Evolutionary conservation across 2,797 vertebrate species (phyloP), one percentile per base, ranked within the genome.

Genomic region (Lutjanus argentimaculatus): DNA sequence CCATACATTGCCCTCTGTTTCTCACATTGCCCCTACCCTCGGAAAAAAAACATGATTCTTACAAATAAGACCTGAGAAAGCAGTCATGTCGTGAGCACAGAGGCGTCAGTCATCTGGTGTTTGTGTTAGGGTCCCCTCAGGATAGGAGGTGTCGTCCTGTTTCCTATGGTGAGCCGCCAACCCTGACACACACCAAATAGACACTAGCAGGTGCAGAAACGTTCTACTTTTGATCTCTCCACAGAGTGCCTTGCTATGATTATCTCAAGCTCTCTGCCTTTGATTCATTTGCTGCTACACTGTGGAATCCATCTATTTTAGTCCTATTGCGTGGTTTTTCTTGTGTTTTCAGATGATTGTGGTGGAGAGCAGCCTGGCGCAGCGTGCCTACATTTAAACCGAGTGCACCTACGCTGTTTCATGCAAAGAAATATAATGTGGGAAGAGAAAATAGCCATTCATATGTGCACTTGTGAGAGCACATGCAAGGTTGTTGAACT

Each of bases 221-320:
- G 79, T 68, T 86, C 80, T 71, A 94, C 93, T 93, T 96, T 96
- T 96, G 94, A 96, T 96, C 92, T 95, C 77, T 84, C 86, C 83
- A 71, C 87, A 59, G 86, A 93, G 89, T 89, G 87, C 91, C 79
- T 86, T 46, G 72, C 85, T 84, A 21, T 87, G 88, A 91, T 93
- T 87, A 91, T 83, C 85, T 86, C 85, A 79, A 64, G 66, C 87
- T 88, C 78, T 21, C 83, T 87, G 85, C 84, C 93, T 94, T 94
- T 94, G 91, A 95, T 93, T 95, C 88, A 88, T 93, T 88, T 79
- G 77, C 79, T 72, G 83, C 72, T 72, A 21, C 78, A 61, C 75
- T 55, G 80, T 81, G 79, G 71, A 86, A 82, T 84, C 77, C 79
- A 61, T 89, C 82, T 82, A 78, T 89, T 90, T 79, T 80, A 79